Percentiles rank a stretch among this genome's conserved stretches.
Evolutionary conservation across 2,797 vertebrate genomes (phyloP).

Genomic region (Semaprochilodus insignis): DNA sequence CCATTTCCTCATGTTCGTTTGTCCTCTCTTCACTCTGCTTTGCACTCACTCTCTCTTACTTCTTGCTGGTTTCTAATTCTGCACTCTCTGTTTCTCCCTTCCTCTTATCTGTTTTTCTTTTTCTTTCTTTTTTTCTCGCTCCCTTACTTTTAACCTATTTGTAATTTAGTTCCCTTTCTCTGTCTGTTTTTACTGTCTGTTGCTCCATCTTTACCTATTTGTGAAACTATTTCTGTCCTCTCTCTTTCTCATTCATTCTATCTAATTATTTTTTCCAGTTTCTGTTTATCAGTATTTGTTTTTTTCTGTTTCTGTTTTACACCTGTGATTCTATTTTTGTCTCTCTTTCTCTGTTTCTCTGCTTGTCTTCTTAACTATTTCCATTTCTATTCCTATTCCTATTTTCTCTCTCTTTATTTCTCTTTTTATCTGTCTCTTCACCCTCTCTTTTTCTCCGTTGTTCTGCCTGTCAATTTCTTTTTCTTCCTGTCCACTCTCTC

Average conservation of each 20-base stretch:
- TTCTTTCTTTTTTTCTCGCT: constrained; percentile 28
- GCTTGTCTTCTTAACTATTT: not conserved
- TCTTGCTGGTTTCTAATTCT: not conserved
- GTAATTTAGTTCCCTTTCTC: not conserved
- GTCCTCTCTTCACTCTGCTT: constrained; percentile 17
- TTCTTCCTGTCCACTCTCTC: not conserved
- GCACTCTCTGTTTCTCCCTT: not conserved
- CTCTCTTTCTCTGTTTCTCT: constrained; percentile 15
- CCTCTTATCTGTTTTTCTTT: too few species aligned
- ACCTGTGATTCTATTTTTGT: not conserved
- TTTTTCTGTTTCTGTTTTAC: not conserved
- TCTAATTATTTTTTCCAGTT: constrained; percentile 5
- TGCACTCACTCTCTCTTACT: not conserved
- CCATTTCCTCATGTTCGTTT: constrained; percentile 33
- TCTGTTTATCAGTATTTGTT: not conserved
- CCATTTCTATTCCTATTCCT: not conserved
- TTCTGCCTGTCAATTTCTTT: not conserved
- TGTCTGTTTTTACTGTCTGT: too few species aligned
- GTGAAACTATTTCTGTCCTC: not conserved
- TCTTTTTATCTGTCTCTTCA: not conserved
- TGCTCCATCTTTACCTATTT: too few species aligned
- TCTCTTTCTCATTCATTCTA: not conserved
- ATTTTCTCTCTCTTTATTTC: not conserved
- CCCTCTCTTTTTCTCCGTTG: not conserved
- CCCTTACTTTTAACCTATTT: constrained; percentile 36